Evolutionary conservation across 2,113 vertebrate species (phyloP).

Genomic region (Stegostoma tigrinum): DNA sequence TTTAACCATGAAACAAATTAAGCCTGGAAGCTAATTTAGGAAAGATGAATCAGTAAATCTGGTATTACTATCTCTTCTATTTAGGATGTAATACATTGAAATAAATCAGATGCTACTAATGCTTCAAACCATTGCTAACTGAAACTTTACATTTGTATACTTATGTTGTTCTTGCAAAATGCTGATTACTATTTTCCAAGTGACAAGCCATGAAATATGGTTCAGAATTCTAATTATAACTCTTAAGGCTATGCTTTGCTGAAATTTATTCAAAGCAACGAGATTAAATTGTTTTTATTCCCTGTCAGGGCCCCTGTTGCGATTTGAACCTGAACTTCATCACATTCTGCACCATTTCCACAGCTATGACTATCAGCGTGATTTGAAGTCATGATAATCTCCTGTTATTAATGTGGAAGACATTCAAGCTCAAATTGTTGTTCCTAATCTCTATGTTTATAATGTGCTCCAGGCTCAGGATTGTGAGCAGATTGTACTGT

Average conservation of each 20-base stretch:
- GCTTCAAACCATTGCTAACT: background rate
- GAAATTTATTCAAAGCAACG: background rate
- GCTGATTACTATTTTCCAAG: background rate
- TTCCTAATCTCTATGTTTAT: background rate
- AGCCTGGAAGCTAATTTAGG: background rate
- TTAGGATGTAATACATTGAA: background rate
- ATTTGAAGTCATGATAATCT: background rate
- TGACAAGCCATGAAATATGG: background rate
- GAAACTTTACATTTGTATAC: background rate
- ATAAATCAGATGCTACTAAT: background rate
- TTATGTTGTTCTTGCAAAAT: background rate
- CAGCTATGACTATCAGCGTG: background rate
- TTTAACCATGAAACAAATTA: background rate
- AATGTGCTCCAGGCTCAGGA: background rate
- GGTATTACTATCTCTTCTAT: background rate
- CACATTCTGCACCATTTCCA: background rate
- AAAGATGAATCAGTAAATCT: background rate
- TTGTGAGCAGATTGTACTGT: background rate
- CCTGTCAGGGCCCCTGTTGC: background rate
- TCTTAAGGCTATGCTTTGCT: background rate
- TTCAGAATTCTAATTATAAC: background rate
- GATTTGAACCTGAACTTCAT: background rate
- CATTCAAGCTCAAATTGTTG: background rate
- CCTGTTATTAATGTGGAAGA: background rate
- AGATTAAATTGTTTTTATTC: background rate